Conservation (phyloP, 2,113 vertebrate species). For the Lethenteron camtschaticum region DNA sequence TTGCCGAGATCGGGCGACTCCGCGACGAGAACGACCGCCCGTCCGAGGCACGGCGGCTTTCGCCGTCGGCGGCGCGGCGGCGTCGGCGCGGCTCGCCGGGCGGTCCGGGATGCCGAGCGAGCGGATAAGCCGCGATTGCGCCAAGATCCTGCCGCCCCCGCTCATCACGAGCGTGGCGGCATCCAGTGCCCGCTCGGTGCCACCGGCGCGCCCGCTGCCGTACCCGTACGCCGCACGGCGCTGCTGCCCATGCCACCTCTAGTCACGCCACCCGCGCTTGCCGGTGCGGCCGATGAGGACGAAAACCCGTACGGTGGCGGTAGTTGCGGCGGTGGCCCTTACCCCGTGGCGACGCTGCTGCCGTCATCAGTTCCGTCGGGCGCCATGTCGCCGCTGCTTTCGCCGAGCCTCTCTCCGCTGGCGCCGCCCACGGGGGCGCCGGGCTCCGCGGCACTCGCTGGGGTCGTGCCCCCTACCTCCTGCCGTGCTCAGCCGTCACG, state of each 20-base stretch:
- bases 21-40: slow-evolving; percentile 64
- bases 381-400: slow-evolving; percentile 87
- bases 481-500: no score
- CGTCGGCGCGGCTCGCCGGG: no score
- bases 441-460: no score
- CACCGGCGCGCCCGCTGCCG: slow-evolving; percentile 36
- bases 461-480: no score
- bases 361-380: slow-evolving; percentile 47
- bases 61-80: no score
- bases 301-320: no score
- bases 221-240: background rate
- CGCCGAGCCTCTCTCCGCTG: slow-evolving; percentile 69
- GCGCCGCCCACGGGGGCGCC: slow-evolving; percentile 15
- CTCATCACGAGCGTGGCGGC: slow-evolving; percentile 93
- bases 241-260: slow-evolving; percentile 44
- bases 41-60: no score
- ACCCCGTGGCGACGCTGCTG: no score
- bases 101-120: no score
- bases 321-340: no score
- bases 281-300: slow-evolving; percentile 53
- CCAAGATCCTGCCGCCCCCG: slow-evolving; percentile 37
- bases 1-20: slow-evolving; percentile 81
- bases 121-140: background rate
- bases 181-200: slow-evolving; percentile 81
- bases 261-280: slow-evolving; percentile 55